Evolutionary conservation across 2,888 invertebrate genomes (phyloP).

Genomic region (Lepidocyrtinus sp.): DNA sequence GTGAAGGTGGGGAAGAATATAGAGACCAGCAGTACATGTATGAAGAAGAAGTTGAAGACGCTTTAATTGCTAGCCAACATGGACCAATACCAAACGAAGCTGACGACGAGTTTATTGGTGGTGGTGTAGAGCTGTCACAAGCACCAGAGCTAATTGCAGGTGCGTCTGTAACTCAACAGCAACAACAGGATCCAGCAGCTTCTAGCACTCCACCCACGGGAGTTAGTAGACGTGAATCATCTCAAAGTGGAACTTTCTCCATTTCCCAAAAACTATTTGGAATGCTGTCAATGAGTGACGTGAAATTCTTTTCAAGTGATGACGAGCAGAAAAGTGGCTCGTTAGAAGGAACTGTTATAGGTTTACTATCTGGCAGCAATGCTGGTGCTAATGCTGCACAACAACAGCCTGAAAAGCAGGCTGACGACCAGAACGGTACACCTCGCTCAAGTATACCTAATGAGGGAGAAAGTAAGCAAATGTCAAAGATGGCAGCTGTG

Average conservation of each 20-base stretch:
- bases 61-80: too few relatives aligned
- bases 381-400: conserved; percentile 71
- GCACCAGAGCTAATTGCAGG: conserved; percentile 11
- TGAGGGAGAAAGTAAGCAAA: conserved; percentile 61
- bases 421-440: conserved; percentile 40
- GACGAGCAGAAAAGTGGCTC: conserved; percentile 70
- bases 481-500: conserved; percentile 46
- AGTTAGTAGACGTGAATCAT: conserved; percentile 66
- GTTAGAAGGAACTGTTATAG: conserved; percentile 72
- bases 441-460: conserved; percentile 53
- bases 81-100: too few relatives aligned
- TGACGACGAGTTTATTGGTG: too few relatives aligned
- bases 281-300: conserved; percentile 70
- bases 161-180: conserved; percentile 28
- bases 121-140: conserved; percentile 7
- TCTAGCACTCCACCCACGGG: conserved; percentile 63
- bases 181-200: conserved; percentile 19
- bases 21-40: not conserved
- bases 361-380: conserved; percentile 69
- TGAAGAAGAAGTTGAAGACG: conserved; percentile 29
- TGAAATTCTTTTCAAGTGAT: conserved; percentile 67
- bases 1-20: conserved; percentile 66
- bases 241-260: conserved; percentile 68
- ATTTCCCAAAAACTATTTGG: conserved; percentile 68
- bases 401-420: conserved; percentile 67